Conservation (phyloP, 2,888 invertebrate genomes). For the Galerucella pusilla region DNA sequence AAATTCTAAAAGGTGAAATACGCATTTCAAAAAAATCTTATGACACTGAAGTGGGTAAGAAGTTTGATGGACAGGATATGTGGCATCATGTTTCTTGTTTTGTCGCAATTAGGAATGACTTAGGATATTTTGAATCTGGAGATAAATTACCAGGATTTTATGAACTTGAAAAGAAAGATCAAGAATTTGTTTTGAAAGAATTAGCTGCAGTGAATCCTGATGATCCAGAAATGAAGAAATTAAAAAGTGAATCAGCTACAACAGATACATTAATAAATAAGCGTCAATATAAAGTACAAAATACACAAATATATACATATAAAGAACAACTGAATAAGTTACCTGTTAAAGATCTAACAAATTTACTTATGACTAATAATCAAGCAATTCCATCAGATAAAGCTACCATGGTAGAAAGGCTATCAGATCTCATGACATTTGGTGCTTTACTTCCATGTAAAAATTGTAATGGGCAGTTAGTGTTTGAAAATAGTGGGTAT, state of each 20-base stretch:
- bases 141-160: constrained; percentile 81
- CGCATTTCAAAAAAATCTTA: constrained; percentile 87
- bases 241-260: constrained; percentile 69
- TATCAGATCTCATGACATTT: constrained; percentile 90
- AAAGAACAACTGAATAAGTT: constrained; percentile 71
- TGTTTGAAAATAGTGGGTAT: constrained; percentile 80
- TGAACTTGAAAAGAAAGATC: constrained; percentile 76
- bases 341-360: neutral
- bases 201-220: constrained; percentile 57
- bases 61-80: constrained; percentile 84
- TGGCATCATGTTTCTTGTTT: constrained; percentile 97
- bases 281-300: constrained; percentile 77
- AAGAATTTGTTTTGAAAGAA: constrained; percentile 71
- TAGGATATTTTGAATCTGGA: constrained; percentile 80
- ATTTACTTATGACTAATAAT: constrained; percentile 3
- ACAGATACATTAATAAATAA: constrained; percentile 65
- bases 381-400: constrained; percentile 3
- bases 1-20: constrained; percentile 80
- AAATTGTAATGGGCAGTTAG: constrained; percentile 81
- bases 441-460: constrained; percentile 83
- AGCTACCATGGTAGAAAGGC: constrained; percentile 72
- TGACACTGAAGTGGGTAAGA: constrained; percentile 82
- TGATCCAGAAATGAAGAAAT: constrained; percentile 74
- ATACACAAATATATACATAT: constrained; percentile 74
- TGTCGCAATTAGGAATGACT: constrained; percentile 76